These are phyloP conservation scores for Eurystomus gularis DNA, from an alignment of 2,113 vertebrate species.

Conservation along the genomic window DNA sequence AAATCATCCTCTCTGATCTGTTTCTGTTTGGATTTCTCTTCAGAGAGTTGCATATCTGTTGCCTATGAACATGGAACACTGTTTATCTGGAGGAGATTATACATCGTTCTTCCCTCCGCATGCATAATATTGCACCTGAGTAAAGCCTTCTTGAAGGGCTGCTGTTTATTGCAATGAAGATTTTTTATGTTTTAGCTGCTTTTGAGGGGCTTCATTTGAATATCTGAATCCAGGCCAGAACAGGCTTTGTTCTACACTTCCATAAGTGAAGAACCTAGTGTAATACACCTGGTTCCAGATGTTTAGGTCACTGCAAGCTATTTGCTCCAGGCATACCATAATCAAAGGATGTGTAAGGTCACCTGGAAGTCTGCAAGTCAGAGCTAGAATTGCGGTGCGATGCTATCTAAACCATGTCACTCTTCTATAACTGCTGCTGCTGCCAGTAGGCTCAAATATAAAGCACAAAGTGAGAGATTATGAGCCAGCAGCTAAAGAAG, in stretches of 20 bases:
- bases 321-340: background rate
- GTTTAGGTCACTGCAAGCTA: fast-evolving
- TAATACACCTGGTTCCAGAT: background rate
- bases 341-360: background rate
- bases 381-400: background rate
- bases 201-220: background rate
- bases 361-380: background rate
- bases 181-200: background rate
- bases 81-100: background rate
- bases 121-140: background rate
- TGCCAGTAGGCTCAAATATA: background rate
- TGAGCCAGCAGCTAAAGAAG: background rate
- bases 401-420: background rate
- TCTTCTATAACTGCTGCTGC: background rate
- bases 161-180: background rate
- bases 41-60: background rate
- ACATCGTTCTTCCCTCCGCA: background rate
- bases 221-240: background rate
- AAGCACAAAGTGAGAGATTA: background rate
- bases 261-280: background rate
- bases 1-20: background rate
- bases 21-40: background rate
- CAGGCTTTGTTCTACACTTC: background rate
- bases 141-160: background rate
- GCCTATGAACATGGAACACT: background rate